Evolutionary conservation across 1,140 invertebrate species (phyloP).

Genomic region (Zaprionus tsacasi): DNA sequence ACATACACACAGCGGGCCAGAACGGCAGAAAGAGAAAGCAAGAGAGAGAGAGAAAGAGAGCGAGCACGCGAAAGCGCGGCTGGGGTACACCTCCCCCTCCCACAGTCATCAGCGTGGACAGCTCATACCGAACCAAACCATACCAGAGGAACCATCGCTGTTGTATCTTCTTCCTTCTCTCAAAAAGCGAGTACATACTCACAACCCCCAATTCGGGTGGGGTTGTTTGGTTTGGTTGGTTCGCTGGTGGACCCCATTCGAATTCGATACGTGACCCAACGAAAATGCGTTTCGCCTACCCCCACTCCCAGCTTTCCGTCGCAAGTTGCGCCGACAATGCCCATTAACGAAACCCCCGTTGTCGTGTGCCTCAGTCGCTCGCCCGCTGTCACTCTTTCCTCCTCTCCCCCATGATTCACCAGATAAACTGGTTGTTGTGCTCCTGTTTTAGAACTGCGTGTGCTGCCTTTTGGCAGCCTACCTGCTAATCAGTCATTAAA

Average conservation of each 20-base stretch:
- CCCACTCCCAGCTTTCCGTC: constrained; percentile 6
- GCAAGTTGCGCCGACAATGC: constrained; percentile 47
- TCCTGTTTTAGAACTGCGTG: constrained; percentile 39
- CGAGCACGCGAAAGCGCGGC: constrained; percentile 6
- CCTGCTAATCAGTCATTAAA: constrained; percentile 63
- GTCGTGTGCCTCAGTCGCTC: constrained; percentile 18
- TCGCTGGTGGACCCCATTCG: constrained; percentile 43
- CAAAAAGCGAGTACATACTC: constrained; percentile 35
- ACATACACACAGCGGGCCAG: constrained; percentile 64
- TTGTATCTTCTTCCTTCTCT: constrained; percentile 40
- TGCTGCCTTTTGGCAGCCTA: constrained; percentile 53
- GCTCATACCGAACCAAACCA: constrained; percentile 6
- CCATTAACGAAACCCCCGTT: constrained; percentile 65
- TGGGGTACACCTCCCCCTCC: background rate
- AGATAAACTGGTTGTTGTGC: constrained; percentile 16
- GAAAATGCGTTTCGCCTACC: constrained; percentile 71
- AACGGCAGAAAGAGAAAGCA: background rate
- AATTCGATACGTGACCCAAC: constrained; percentile 76
- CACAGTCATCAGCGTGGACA: constrained; percentile 40
- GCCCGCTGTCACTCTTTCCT: no score
- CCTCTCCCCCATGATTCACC: constrained; percentile 7
- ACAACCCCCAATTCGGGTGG: constrained; percentile 33
- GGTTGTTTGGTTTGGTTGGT: constrained; percentile 26
- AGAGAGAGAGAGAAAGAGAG: background rate
- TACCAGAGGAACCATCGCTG: constrained; percentile 6